Conservation (phyloP, 2,113 vertebrate genomes). For the Chaetops frenatus region DNA sequence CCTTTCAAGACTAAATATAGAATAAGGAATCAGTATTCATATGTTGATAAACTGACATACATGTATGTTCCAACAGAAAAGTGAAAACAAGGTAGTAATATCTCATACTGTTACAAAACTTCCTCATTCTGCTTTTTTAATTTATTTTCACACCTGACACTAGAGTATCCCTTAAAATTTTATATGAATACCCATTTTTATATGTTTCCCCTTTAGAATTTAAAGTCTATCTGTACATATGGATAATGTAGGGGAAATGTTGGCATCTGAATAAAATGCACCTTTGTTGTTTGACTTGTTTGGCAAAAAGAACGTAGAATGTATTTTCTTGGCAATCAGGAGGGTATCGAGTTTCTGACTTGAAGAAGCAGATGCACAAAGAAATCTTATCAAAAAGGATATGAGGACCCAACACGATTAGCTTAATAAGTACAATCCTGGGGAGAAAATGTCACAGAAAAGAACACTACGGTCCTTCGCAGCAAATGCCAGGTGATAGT, state of each 20-base stretch:
- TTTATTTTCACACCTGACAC: not conserved
- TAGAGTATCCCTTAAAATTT: not conserved
- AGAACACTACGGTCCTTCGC: not conserved
- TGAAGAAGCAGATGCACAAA: not conserved
- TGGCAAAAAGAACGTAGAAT: accelerated
- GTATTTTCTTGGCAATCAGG: not conserved
- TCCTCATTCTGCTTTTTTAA: not conserved
- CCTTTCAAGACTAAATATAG: not conserved
- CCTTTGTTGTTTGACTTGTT: not conserved
- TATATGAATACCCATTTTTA: not conserved
- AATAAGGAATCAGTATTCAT: not conserved
- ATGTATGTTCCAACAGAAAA: not conserved
- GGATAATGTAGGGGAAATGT: not conserved
- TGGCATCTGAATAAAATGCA: not conserved
- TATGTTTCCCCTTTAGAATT: not conserved
- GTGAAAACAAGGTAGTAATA: not conserved
- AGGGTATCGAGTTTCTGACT: not conserved
- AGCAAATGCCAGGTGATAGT: not conserved
- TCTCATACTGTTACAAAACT: not conserved
- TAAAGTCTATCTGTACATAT: not conserved
- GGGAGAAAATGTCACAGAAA: not conserved
- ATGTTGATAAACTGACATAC: not conserved
- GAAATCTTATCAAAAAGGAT: not conserved
- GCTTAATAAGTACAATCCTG: not conserved
- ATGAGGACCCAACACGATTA: not conserved